phyloP scores from a whole-genome alignment of 2,113 vertebrate species.

The Tylochromis polylepis region DNA sequence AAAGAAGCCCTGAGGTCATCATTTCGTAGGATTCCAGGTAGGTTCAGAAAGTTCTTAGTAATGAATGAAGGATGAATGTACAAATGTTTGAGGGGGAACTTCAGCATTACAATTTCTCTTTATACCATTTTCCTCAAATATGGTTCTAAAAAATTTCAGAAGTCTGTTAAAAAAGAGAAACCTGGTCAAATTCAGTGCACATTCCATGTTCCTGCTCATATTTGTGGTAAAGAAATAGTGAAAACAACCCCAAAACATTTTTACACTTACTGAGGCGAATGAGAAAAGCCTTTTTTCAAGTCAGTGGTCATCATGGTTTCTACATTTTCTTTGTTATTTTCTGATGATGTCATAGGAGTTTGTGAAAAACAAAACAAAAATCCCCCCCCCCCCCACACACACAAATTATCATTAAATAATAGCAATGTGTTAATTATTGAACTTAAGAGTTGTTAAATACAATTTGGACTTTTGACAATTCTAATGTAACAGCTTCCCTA shows the following conservation, averaged over 20 bases:
- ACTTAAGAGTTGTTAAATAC: too few relatives aligned
- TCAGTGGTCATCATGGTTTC: too few relatives aligned
- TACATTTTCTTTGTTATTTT: too few relatives aligned
- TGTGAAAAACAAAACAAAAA: too few relatives aligned
- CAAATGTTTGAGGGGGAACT: not conserved
- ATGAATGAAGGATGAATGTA: not conserved
- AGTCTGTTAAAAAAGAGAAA: not conserved
- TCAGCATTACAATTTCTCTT: not conserved
- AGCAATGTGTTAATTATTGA: too few relatives aligned
- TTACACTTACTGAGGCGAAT: too few relatives aligned
- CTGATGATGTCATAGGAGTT: too few relatives aligned
- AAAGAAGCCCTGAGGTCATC: constrained; percentile 51
- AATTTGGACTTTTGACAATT: too few relatives aligned
- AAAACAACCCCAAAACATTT: not conserved
- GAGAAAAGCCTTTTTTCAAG: too few relatives aligned
- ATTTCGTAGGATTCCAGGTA: constrained; percentile 52
- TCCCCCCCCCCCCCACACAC: too few relatives aligned
- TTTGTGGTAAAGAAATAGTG: not conserved
- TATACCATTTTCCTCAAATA: not conserved
- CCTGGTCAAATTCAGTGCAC: not conserved
- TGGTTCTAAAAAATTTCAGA: not conserved
- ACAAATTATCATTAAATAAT: too few relatives aligned
- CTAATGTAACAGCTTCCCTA: too few relatives aligned
- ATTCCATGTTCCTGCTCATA: not conserved
- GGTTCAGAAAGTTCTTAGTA: not conserved